Base-by-base conservation (phyloP, 2,113 vertebrate species). In the Oryzias woworae region DNA sequence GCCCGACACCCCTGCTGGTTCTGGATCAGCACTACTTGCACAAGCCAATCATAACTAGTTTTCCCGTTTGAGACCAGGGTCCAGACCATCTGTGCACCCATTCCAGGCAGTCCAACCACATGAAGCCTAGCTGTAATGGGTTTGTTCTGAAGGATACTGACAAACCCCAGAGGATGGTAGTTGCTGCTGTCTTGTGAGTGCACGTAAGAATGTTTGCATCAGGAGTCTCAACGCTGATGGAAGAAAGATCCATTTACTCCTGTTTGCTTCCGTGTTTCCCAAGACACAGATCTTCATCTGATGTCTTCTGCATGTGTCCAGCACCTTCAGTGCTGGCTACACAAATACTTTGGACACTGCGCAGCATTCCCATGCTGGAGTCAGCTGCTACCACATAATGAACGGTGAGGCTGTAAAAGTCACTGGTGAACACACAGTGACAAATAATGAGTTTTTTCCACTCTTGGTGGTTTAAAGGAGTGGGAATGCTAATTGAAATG, bases 91-190 rank as follows among this genome's bases (percentile, higher is more conserved):
- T 83, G 69, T 77, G 69, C 58, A 50, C 50, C 69, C 69, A 67
- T 4, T 14, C 60, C 66, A 59, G 66, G 49, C 56, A 55, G 73
- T 61, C 62, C 26, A 62, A 77, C 49, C 43, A 36, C 56, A 60
- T 41, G 76, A 66, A 55, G 69, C 62, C 73, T 67, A 64, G 28
- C 64, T 61, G 75, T 83, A 85, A 88, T 62, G 62, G 82, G 85
- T 87, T 80, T 58, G 60, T 85, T 90, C 75, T 74, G 87, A 87
- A 88, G 47, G 67, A 84, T 68, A 55, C 78, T 46, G 49, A 81
- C 87, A 88, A 91, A 90, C 80, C 88, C 65, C 15, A 24, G 7
- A 57, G 41, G 59, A 90, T 74, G 90, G 89, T 85, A 60, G 73
- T 51, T 51, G 56, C 59, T 50, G 52, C 58, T 55, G 60, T 69